These are phyloP conservation scores for Caenorhabditis angaria DNA, from an alignment of 2,888 invertebrate genomes.

Conservation along the genomic window DNA sequence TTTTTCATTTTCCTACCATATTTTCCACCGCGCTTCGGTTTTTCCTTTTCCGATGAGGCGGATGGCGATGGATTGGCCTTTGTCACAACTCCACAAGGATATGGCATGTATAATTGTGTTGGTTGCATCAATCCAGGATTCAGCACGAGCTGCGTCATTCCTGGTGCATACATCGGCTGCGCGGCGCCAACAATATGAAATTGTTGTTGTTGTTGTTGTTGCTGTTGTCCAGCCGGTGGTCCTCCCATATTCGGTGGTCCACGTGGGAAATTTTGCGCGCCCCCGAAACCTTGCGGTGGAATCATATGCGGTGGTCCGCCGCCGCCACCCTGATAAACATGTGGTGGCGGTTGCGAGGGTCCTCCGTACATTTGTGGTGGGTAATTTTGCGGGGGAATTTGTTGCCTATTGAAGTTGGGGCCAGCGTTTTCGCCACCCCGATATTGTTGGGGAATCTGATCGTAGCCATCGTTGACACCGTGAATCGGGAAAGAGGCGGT, in stretches of 20 bases:
- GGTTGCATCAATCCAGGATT: neutral
- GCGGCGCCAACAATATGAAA: neutral
- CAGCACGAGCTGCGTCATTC: neutral
- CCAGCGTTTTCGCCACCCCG: neutral
- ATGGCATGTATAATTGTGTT: neutral
- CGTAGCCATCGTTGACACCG: conserved; percentile 27
- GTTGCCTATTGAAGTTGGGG: too few species aligned
- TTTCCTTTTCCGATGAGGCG: neutral
- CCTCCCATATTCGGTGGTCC: neutral
- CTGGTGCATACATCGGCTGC: neutral
- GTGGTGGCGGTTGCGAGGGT: conserved; percentile 1
- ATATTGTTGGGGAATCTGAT: conserved; percentile 23
- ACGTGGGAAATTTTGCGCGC: too few species aligned
- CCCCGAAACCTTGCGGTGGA: neutral
- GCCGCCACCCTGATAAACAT: conserved; percentile 6
- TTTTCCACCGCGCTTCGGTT: neutral
- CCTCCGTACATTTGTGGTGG: conserved; percentile 6
- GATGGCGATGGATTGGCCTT: neutral
- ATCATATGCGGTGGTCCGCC: conserved; percentile 6
- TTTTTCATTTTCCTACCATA: too few species aligned
- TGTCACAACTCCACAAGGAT: neutral
- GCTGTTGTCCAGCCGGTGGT: conserved; percentile 9
- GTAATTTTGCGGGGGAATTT: neutral
- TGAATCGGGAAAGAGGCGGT: conserved; percentile 15
- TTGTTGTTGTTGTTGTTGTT: conserved; percentile 6